These are phyloP conservation scores for Biston betularia DNA, from an alignment of 2,888 invertebrate species.

Conservation along the genomic window DNA sequence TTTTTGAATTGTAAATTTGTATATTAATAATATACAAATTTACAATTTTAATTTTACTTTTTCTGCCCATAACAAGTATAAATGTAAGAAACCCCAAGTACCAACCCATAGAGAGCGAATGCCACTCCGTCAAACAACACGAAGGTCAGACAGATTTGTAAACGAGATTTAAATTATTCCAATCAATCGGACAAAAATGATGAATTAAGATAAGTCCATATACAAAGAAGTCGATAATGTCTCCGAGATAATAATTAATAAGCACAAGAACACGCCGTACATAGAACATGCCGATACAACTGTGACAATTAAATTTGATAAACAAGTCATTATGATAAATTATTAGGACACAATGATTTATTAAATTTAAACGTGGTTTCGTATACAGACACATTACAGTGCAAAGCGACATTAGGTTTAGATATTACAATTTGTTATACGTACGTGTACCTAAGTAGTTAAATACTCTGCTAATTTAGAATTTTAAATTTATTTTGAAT, in stretches of 20 bases:
- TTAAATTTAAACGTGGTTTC: conserved; percentile 2
- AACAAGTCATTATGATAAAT: conserved; percentile 18
- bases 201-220: conserved; percentile 60
- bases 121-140: conserved; percentile 11
- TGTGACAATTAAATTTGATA: conserved; percentile 16
- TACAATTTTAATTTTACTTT: too few relatives aligned
- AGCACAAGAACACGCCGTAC: conserved; percentile 1
- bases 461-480: neutral
- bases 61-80: neutral
- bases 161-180: conserved; percentile 60
- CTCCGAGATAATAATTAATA: conserved; percentile 30
- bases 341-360: conserved; percentile 17
- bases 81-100: conserved; percentile 1
- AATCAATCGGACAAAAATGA: conserved; percentile 62
- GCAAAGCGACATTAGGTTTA: conserved; percentile 10
- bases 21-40: neutral
- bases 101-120: conserved; percentile 14
- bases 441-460: neutral
- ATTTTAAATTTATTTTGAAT: too few relatives aligned
- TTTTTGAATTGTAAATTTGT: too few relatives aligned
- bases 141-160: conserved; percentile 46
- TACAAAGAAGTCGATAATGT: conserved; percentile 59
- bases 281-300: conserved; percentile 13
- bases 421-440: neutral
- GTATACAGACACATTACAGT: neutral